These are phyloP conservation scores for Euura saliciscinereae DNA, from an alignment of 1,140 invertebrate genomes.

Conservation along the genomic window DNA sequence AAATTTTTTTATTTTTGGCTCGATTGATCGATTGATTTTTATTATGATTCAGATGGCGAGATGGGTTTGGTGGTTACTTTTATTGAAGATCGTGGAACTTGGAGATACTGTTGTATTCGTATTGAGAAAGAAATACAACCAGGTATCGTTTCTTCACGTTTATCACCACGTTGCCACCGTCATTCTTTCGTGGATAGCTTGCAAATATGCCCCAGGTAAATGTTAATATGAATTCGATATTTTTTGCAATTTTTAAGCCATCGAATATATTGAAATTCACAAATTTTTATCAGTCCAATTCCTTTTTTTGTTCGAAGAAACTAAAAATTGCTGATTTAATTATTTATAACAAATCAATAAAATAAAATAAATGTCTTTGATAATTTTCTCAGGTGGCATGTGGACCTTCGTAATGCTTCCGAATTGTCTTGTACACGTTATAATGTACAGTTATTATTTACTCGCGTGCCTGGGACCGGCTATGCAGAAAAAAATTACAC, in stretches of 20 bases:
- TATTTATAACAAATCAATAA: background rate
- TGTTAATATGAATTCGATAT: background rate
- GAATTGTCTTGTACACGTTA: constrained; percentile 69
- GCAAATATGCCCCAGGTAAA: constrained; percentile 69
- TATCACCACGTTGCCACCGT: constrained; percentile 75
- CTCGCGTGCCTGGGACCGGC: constrained; percentile 75
- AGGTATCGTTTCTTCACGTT: constrained; percentile 74
- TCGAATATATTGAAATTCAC: too few relatives aligned
- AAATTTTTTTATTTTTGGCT: background rate
- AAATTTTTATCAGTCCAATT: background rate
- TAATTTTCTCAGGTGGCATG: constrained; percentile 49
- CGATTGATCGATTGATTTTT: background rate
- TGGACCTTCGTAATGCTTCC: constrained; percentile 58
- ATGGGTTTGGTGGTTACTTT: constrained; percentile 58
- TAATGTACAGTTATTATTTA: constrained; percentile 73
- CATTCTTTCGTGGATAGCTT: constrained; percentile 71
- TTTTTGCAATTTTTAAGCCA: too few relatives aligned
- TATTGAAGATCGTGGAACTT: constrained; percentile 58
- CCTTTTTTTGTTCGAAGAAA: background rate
- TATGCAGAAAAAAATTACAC: constrained; percentile 80
- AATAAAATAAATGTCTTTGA: constrained; percentile 15
- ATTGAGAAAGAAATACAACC: constrained; percentile 73
- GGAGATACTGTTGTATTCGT: constrained; percentile 70
- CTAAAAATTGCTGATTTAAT: background rate
- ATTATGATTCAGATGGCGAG: constrained; percentile 41